These are phyloP conservation scores for Geotrupes spiniger DNA, from an alignment of 2,888 invertebrate species.

Conservation along the genomic window DNA sequence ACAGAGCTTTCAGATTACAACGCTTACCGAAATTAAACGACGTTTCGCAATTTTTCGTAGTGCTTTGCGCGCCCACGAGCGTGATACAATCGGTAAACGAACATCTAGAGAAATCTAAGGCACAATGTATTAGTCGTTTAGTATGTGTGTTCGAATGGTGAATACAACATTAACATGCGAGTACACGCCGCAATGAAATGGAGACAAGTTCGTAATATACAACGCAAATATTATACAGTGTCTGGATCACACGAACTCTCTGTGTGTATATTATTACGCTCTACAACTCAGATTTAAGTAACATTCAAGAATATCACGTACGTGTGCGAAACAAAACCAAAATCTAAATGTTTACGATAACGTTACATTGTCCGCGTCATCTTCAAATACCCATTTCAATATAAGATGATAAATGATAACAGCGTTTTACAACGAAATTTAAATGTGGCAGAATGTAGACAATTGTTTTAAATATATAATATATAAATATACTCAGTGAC, in stretches of 20 bases:
- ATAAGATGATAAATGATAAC: no score
- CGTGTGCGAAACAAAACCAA: conserved; percentile 20
- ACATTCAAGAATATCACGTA: conserved; percentile 24
- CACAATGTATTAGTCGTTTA: conserved; percentile 19
- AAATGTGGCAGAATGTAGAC: no score
- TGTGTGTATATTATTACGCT: conserved; percentile 17
- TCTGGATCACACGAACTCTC: conserved; percentile 23
- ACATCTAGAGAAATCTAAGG: background rate
- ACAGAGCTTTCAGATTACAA: no score
- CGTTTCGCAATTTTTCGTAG: no score
- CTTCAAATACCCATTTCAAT: no score
- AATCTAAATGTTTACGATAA: conserved; percentile 22
- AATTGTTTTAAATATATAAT: no score
- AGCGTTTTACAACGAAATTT: no score
- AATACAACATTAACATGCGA: conserved; percentile 24
- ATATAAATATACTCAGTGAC: no score
- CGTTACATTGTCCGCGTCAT: conserved; percentile 6
- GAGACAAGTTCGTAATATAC: conserved; percentile 25
- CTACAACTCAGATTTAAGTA: conserved; percentile 26
- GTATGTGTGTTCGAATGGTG: conserved; percentile 20
- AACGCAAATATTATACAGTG: conserved; percentile 25
- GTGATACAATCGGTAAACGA: no score
- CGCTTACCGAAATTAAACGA: no score
- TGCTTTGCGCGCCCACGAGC: no score
- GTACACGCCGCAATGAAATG: conserved; percentile 23